Conservation (phyloP, 30 jellyfish, hydroid and myxozoan genomes). For the Aurelia coerulea region DNA sequence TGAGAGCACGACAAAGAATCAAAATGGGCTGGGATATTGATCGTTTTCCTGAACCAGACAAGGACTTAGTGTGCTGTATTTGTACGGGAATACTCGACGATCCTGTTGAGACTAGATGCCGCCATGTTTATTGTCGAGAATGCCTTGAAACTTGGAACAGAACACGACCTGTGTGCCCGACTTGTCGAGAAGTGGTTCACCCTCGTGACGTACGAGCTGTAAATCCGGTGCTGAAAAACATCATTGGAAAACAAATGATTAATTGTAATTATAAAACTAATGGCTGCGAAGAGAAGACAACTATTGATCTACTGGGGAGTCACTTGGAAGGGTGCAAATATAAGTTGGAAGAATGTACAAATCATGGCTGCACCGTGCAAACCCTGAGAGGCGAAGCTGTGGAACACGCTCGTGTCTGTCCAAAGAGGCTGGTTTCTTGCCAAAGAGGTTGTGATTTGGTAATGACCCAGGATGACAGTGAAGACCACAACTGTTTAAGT, state of each 20-base stretch:
- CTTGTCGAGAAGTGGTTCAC: slow-evolving; percentile 60
- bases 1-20: too few species aligned
- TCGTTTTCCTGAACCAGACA: slow-evolving; percentile 70
- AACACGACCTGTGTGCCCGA: slow-evolving; percentile 68
- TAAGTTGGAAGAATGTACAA: slow-evolving; percentile 29
- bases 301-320: slow-evolving; percentile 39
- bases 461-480: slow-evolving; percentile 44
- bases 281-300: slow-evolving; percentile 66
- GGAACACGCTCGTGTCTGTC: slow-evolving; percentile 51
- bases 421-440: slow-evolving; percentile 62
- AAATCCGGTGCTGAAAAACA: slow-evolving; percentile 68
- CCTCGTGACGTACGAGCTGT: slow-evolving; percentile 58
- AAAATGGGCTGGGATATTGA: slow-evolving; percentile 85
- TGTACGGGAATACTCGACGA: slow-evolving; percentile 75
- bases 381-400: slow-evolving; percentile 52
- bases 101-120: slow-evolving; percentile 83
- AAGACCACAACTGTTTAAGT: slow-evolving; percentile 59
- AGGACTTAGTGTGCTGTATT: slow-evolving; percentile 73
- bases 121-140: slow-evolving; percentile 69
- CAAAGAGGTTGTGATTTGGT: slow-evolving; percentile 65
- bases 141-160: slow-evolving; percentile 68
- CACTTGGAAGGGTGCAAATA: slow-evolving; percentile 53
- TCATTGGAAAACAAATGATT: slow-evolving; percentile 61
- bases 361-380: slow-evolving; percentile 54
- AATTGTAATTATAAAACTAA: slow-evolving; percentile 50